A percentile compares a stretch with the other conserved stretches of the same genome.
Conservation (phyloP, 2,888 invertebrate genomes). For the Acanthosepion esculentum region DNA sequence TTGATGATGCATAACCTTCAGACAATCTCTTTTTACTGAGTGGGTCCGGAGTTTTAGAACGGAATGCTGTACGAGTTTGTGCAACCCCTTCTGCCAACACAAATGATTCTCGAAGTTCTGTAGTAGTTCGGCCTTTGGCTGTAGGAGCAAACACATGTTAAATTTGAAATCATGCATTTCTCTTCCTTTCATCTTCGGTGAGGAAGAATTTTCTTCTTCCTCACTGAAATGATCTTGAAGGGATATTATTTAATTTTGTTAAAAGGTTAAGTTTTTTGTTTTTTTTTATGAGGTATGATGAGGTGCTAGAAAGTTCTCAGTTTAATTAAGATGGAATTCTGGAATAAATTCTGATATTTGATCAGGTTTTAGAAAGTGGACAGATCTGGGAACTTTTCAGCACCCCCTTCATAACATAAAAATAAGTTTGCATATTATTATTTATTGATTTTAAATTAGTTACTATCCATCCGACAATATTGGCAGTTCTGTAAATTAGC, state of each 20-base stretch:
- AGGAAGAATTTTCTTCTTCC: background rate
- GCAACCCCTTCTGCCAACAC: constrained; percentile 55
- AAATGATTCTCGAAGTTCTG: constrained; percentile 71
- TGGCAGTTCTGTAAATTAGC: too few species aligned
- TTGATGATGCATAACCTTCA: constrained; percentile 68
- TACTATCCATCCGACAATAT: too few species aligned
- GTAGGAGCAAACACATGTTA: constrained; percentile 50
- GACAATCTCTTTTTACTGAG: constrained; percentile 58
- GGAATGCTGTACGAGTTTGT: constrained; percentile 54
- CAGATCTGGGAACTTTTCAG: too few species aligned
- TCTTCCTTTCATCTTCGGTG: background rate
- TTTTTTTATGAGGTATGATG: too few species aligned
- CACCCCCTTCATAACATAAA: too few species aligned
- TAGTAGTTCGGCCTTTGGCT: constrained; percentile 73
- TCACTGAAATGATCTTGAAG: background rate
- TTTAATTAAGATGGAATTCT: too few species aligned
- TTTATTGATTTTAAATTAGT: too few species aligned
- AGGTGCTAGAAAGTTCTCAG: too few species aligned
- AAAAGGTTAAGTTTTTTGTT: too few species aligned
- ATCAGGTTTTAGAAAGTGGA: too few species aligned
- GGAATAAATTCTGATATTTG: too few species aligned
- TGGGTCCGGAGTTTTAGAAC: constrained; percentile 53
- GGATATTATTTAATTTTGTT: background rate
- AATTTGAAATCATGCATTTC: background rate
- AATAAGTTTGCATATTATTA: too few species aligned